Conservation (phyloP, 2,113 vertebrate genomes). For the Gyps fulvus region DNA sequence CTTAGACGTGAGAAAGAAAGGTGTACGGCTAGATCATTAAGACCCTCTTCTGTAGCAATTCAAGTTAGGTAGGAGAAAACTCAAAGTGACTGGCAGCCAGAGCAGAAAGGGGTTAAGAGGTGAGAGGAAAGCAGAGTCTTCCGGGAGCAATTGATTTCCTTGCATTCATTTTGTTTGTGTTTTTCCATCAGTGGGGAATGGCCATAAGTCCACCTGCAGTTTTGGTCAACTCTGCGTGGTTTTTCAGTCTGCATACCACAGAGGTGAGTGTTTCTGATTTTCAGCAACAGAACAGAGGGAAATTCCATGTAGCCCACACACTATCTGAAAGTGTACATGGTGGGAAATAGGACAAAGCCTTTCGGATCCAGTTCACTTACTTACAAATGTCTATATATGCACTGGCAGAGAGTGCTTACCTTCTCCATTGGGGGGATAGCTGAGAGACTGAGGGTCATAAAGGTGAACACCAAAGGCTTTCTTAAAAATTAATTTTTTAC, state of each 20-base stretch:
- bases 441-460: not conserved
- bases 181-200: slow-evolving; percentile 23
- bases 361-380: not conserved
- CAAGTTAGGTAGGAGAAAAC: not conserved
- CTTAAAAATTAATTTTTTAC: not conserved
- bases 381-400: not conserved
- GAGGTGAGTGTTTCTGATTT: slow-evolving; percentile 7
- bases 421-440: not conserved
- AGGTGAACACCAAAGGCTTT: not conserved
- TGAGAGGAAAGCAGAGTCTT: not conserved
- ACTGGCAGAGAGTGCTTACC: not conserved
- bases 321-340: not conserved
- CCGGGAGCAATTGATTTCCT: slow-evolving; percentile 4
- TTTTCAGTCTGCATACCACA: slow-evolving; percentile 26
- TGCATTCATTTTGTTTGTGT: slow-evolving; percentile 45
- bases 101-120: slow-evolving; percentile 3
- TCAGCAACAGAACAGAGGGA: not conserved
- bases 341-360: not conserved
- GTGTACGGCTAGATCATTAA: not conserved
- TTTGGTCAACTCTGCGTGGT: not conserved
- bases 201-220: slow-evolving; percentile 13
- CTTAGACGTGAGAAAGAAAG: not conserved
- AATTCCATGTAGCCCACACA: not conserved
- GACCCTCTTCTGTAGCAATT: not conserved
- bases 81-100: not conserved